Evolutionary conservation across 2,888 invertebrate genomes (phyloP).

Genomic region (Campaea margaritaria): DNA sequence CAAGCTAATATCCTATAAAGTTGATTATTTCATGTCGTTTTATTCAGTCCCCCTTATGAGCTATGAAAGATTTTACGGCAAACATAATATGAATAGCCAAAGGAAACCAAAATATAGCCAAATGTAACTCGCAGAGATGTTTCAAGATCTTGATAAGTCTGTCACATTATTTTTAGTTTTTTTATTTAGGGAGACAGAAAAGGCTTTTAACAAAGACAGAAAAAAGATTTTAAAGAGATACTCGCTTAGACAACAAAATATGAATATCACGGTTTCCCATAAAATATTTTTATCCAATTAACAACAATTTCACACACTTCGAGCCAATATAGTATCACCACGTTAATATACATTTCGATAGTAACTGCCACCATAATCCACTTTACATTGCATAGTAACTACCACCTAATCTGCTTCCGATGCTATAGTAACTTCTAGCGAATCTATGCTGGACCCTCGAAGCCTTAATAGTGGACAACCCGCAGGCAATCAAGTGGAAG

Average conservation of each 20-base stretch:
- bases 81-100: slow-evolving; percentile 20
- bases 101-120: too few relatives aligned
- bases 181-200: neutral
- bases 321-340: too few relatives aligned
- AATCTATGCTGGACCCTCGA: slow-evolving; percentile 14
- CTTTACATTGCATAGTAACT: neutral
- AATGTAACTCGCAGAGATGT: neutral
- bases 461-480: slow-evolving; percentile 57
- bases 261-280: too few relatives aligned
- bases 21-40: slow-evolving; percentile 35
- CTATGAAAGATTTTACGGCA: slow-evolving; percentile 34
- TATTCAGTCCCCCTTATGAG: slow-evolving; percentile 34
- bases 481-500: slow-evolving; percentile 57
- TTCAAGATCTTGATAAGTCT: neutral
- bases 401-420: neutral
- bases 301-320: too few relatives aligned
- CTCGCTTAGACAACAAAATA: too few relatives aligned
- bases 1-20: slow-evolving; percentile 26
- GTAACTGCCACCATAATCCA: neutral
- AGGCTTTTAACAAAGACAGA: too few relatives aligned
- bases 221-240: too few relatives aligned
- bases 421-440: slow-evolving; percentile 6
- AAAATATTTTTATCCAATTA: too few relatives aligned
- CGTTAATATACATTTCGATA: neutral
- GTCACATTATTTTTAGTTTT: neutral